Base-by-base conservation (phyloP, 2,113 vertebrate species). In the Caranx ignobilis region DNA sequence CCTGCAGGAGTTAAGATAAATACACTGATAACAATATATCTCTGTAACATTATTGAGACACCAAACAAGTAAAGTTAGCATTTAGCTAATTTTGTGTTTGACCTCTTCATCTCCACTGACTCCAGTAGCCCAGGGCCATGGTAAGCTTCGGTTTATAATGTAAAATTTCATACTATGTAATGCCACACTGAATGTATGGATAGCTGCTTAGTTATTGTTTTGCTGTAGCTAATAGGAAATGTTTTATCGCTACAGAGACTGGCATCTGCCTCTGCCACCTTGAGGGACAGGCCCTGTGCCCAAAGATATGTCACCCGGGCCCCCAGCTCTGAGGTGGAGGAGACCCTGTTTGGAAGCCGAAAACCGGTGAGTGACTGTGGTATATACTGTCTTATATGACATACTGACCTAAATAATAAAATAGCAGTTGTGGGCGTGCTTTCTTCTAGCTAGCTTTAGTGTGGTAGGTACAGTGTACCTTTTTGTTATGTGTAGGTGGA, bases 341-440 rank as follows among this genome's bases (percentile, higher is more conserved):
- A 97, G 87, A 91, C 62, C 71, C 94, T 96, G 64, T 96, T 96
- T 43, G 93, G 94, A 34, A 67, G 66, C 0, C 55, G 60, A 45
- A 91, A 90, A 89, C 68, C 75, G 71, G 96, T 97, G 83, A 67
- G 66, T 72, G 19, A 3, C 11, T 34, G 7, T 4, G 12, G 2
- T 7, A 6, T 3, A 48, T 57, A 13, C 13, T 2, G 4, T n/a
- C 32, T 47, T 39, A 9, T 39, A 39, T 39, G 7, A 39, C 7
- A 39, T 39, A 39, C 5, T 39, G 39, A 0, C 34, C 26, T 5
- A 50, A 18, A 50, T 18, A 19, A 50, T 8, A 6, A 19, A 48
- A 15, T 15, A 6, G 47, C 16, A 48, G 47, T 7, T 59, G 26
- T 47, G 8, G 57, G 6, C 57, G 66, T 81, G 32, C 32, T 32